phyloP scores from a whole-genome alignment of 2,113 vertebrate genomes.

The Centropristis striata region DNA sequence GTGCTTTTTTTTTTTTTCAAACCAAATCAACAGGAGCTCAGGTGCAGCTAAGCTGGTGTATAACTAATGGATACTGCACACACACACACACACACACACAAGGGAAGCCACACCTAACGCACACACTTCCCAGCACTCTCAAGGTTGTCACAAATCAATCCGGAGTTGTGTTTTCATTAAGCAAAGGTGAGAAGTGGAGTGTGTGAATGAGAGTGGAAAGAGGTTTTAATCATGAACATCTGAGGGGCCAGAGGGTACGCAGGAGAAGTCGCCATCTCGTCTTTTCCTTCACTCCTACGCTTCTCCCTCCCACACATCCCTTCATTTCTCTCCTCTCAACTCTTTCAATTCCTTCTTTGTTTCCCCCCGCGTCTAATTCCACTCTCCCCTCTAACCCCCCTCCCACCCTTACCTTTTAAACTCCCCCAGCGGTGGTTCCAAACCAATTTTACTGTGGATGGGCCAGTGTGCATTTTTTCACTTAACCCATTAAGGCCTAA shows the following conservation, averaged over 20 bases:
- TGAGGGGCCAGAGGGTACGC: constrained; percentile 46
- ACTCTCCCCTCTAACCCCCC: neutral
- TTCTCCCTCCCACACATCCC: constrained; percentile 49
- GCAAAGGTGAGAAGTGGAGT: constrained; percentile 62
- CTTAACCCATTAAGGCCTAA: too few species aligned
- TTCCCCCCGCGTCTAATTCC: constrained; percentile 23
- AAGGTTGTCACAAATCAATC: constrained; percentile 72
- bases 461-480: too few species aligned
- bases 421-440: too few species aligned
- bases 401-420: too few species aligned
- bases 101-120: neutral
- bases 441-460: too few species aligned
- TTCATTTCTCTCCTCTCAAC: constrained; percentile 30
- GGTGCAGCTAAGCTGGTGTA: constrained; percentile 25
- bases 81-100: neutral
- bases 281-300: constrained; percentile 35
- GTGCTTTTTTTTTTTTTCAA: constrained; percentile 25
- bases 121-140: constrained; percentile 24
- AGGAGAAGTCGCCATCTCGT: constrained; percentile 28
- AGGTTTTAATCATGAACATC: constrained; percentile 71
- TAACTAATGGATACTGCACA: constrained; percentile 42
- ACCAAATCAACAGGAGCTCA: constrained; percentile 63
- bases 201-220: constrained; percentile 52
- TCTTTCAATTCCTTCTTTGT: constrained; percentile 59
- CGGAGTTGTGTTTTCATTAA: constrained; percentile 66